A percentile compares a stretch with the other conserved stretches of the same genome.
Conservation (phyloP, 2,113 vertebrate species). For the Baryphthengus martii region DNA sequence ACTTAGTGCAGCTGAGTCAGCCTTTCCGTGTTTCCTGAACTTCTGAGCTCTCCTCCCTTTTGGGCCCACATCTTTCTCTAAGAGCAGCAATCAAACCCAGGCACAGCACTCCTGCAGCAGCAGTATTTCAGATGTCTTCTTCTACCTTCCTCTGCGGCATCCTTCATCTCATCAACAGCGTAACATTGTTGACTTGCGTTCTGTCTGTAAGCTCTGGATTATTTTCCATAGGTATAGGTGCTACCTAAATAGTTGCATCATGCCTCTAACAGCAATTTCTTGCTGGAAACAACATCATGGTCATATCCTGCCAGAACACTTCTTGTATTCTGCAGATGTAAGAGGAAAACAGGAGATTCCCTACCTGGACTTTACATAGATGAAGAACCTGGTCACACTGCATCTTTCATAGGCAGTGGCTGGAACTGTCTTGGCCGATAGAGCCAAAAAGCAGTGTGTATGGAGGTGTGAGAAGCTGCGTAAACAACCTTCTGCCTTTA, state of each 20-base stretch:
- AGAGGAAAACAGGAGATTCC: not conserved
- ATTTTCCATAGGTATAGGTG: not conserved
- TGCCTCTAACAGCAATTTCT: not conserved
- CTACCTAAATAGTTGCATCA: too few relatives aligned
- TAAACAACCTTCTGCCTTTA: not conserved
- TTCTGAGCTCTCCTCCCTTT: not conserved
- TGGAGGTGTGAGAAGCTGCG: accelerated
- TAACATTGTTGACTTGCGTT: not conserved
- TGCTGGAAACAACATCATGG: not conserved
- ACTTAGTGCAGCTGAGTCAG: not conserved
- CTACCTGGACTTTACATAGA: not conserved
- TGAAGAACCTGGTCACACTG: not conserved
- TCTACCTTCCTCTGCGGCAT: not conserved
- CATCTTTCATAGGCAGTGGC: not conserved
- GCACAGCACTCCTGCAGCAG: not conserved
- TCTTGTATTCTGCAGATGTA: not conserved
- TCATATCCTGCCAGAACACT: not conserved
- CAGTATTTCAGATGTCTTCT: not conserved
- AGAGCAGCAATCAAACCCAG: not conserved
- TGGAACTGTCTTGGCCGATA: not conserved
- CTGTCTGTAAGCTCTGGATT: not conserved
- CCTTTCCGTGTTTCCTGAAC: not conserved
- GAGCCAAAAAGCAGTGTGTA: not conserved
- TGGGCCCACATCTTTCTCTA: not conserved
- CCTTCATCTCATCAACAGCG: not conserved